These are phyloP conservation scores for Heterocephalus glaber DNA, from an alignment of 2,113 vertebrate species.

Conservation along the genomic window DNA sequence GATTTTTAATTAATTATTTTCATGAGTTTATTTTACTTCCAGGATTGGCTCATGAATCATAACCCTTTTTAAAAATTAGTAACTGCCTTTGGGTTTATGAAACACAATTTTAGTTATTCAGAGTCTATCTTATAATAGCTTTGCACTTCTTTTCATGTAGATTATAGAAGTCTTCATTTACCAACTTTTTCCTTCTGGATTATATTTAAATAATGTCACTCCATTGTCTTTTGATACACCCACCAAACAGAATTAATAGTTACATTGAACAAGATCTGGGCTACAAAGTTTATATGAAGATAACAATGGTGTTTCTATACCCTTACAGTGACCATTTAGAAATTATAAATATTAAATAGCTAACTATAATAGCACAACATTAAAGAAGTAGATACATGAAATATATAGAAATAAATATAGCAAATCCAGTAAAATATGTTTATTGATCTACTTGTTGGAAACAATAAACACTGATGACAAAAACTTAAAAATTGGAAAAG, in stretches of 20 bases:
- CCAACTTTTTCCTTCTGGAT: rapidly evolving
- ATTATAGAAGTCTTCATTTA: background rate
- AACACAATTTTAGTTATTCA: background rate
- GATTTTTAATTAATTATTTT: background rate
- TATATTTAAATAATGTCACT: background rate
- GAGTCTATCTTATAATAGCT: background rate
- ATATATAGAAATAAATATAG: background rate
- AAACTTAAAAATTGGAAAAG: background rate
- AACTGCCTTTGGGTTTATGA: background rate
- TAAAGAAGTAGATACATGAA: background rate
- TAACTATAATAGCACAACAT: background rate
- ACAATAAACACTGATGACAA: background rate
- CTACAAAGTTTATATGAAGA: background rate
- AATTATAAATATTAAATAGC: background rate
- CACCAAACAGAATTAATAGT: background rate
- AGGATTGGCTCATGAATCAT: background rate
- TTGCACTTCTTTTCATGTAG: background rate
- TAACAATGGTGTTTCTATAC: background rate
- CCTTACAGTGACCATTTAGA: background rate
- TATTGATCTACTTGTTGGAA: background rate
- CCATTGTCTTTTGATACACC: background rate
- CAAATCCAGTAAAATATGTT: background rate
- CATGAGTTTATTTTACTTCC: background rate
- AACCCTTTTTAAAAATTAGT: background rate
- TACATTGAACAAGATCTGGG: background rate